phyloP scores from a whole-genome alignment of 1,140 invertebrate species.

The Oryctes rhinoceros region DNA sequence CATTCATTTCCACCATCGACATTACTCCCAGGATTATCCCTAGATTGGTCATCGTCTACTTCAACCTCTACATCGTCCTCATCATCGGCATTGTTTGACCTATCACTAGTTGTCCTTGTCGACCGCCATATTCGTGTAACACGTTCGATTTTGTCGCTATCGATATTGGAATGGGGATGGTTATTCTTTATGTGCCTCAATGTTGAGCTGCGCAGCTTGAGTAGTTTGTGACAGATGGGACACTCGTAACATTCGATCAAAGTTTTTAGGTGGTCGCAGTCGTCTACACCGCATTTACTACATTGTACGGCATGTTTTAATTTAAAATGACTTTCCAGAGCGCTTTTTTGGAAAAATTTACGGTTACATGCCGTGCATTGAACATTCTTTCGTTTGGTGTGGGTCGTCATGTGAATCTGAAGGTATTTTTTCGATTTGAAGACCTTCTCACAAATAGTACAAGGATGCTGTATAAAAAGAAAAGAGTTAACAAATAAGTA shows the following conservation, averaged over 20 bases:
- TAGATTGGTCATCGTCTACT: not conserved
- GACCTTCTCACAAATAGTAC: conserved; percentile 51
- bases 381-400: conserved; percentile 41
- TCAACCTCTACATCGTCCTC: not conserved
- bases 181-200: conserved; percentile 55
- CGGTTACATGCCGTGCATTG: conserved; percentile 32
- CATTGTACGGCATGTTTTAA: conserved; percentile 41
- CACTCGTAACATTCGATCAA: conserved; percentile 49
- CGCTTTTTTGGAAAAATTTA: conserved; percentile 33
- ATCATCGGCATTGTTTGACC: not conserved
- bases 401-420: conserved; percentile 48
- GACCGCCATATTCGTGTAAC: not conserved
- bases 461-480: conserved; percentile 40
- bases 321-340: conserved; percentile 5
- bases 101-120: not conserved
- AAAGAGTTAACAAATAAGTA: not conserved
- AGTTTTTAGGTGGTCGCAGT: not conserved
- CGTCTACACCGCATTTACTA: conserved; percentile 30
- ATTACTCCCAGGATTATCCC: not conserved
- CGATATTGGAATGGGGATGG: conserved; percentile 46
- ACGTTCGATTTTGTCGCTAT: conserved; percentile 5
- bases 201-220: conserved; percentile 58
- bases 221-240: conserved; percentile 53
- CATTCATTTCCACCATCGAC: not conserved
- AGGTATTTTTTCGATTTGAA: conserved; percentile 52